Percentiles rank a stretch among this genome's conserved stretches.
phyloP scores from a whole-genome alignment of 2,113 vertebrate species.

The Emydura subglobosa region DNA sequence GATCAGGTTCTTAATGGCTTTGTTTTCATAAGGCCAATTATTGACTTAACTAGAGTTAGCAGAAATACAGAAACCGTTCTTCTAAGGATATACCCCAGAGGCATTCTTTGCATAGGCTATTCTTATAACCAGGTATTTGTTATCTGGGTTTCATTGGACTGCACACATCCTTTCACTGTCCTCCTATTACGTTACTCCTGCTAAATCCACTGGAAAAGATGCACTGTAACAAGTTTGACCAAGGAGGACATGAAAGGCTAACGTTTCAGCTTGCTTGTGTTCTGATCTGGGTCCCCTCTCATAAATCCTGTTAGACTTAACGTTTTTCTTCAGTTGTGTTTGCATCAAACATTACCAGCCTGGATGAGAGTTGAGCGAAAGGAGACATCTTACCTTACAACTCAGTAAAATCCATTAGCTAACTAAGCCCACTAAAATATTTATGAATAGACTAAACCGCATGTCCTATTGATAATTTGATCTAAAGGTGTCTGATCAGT shows the following conservation, averaged over 20 bases:
- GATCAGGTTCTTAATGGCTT: neutral
- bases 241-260: slow-evolving; percentile 28
- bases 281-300: slow-evolving; percentile 13
- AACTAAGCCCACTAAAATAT: neutral
- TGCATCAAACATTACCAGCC: neutral
- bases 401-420: neutral
- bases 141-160: slow-evolving; percentile 8
- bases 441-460: neutral
- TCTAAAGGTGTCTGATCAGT: neutral
- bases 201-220: slow-evolving; percentile 38
- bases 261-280: slow-evolving; percentile 32
- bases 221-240: slow-evolving; percentile 22
- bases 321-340: slow-evolving; percentile 28
- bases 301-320: slow-evolving; percentile 58
- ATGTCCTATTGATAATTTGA: neutral
- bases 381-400: neutral
- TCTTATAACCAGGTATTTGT: slow-evolving; percentile 22
- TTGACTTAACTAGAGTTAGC: neutral
- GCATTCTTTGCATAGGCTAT: neutral
- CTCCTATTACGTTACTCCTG: slow-evolving; percentile 23
- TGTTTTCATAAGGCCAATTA: neutral
- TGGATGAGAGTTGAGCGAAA: neutral
- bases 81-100: neutral
- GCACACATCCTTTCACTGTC: neutral
- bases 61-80: neutral